Evolutionary conservation across 2,113 vertebrate genomes (phyloP), one percentile per base, ranked within the genome.

Genomic region (Sceloporus tristichus): DNA sequence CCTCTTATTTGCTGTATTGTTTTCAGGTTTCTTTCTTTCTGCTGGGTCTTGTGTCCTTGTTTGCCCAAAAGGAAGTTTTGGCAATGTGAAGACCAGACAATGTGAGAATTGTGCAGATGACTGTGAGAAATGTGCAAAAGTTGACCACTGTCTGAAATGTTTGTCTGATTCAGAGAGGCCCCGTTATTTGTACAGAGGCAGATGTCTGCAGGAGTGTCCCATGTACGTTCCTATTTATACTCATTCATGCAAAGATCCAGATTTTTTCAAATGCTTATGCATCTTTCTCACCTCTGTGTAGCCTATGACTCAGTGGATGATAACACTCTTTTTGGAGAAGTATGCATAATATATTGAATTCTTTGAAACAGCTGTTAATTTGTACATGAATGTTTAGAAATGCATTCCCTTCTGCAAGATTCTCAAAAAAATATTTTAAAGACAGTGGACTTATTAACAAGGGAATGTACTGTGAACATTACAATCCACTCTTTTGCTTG

Each of bases 51-150:
- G 98, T 54, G 80, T 94, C 71, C 25, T 88, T 10, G 82, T 6
- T 27, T 99, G 98, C 90, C 98, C 98, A 1, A n/a, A 70, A 53
- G 97, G 97, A 79, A 97, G 89, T 0, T 98, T 98, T 95, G 94
- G 94, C 34, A 96, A 98, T 6, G 1, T 0, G 84, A 90, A 56
- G 38, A 97, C 93, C 0, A 94, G 95, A 11, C 96, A 85, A 65
- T 99, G 99, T 0, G 97, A 98, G 74, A 94, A 90, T 70, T 99
- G 99, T 38, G 34, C 90, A 0, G 89, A 95, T 0, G 96, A 93
- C 18, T 99, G 99, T 73, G 91, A 92, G 27, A n/a, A 54, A 48
- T 99, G 98, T 91, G 95, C 92, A 0, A 91, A 91, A 40, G 62
- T 9, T 3, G 71, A 94, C 75, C 84, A 91, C 1, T 99, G 98